Conservation (phyloP, 2,113 vertebrate species). For the Cynoglossus semilaevis region DNA sequence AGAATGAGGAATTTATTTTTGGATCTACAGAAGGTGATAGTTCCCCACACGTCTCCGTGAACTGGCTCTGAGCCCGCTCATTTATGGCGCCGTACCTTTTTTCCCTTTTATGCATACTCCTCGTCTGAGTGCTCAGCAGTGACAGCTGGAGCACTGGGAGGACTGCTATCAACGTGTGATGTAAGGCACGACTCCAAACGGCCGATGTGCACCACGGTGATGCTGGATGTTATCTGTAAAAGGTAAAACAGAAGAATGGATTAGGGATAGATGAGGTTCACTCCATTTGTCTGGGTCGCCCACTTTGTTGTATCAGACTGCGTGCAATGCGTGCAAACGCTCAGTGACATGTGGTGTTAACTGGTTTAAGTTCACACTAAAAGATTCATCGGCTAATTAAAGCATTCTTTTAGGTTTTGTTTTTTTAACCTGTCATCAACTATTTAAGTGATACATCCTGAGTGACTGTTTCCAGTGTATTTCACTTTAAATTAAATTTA, state of each 20-base stretch:
- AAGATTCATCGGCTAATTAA: too few species aligned
- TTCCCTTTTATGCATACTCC: slow-evolving; percentile 1
- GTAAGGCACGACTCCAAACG: not conserved
- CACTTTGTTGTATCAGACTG: not conserved
- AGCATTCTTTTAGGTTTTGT: too few species aligned
- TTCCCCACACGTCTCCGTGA: slow-evolving; percentile 6
- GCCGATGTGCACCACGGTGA: not conserved
- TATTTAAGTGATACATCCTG: too few species aligned
- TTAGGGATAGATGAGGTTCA: not conserved
- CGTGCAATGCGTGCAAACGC: not conserved
- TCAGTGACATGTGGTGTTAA: not conserved
- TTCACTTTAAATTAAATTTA: too few species aligned
- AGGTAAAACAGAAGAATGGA: not conserved
- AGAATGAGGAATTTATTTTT: slow-evolving; percentile 21
- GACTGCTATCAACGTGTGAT: slow-evolving; percentile 19
- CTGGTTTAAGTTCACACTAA: too few species aligned
- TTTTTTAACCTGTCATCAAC: too few species aligned
- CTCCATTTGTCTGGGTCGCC: not conserved
- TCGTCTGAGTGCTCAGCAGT: slow-evolving; percentile 9
- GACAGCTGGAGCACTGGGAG: slow-evolving; percentile 18
- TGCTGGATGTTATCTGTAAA: not conserved
- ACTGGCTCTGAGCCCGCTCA: slow-evolving; percentile 1
- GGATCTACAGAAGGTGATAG: slow-evolving; percentile 23
- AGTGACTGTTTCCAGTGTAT: too few species aligned
- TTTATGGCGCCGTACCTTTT: slow-evolving; percentile 13